These are phyloP conservation scores for Hedya salicella DNA, from an alignment of 2,888 invertebrate genomes.

Conservation along the genomic window DNA sequence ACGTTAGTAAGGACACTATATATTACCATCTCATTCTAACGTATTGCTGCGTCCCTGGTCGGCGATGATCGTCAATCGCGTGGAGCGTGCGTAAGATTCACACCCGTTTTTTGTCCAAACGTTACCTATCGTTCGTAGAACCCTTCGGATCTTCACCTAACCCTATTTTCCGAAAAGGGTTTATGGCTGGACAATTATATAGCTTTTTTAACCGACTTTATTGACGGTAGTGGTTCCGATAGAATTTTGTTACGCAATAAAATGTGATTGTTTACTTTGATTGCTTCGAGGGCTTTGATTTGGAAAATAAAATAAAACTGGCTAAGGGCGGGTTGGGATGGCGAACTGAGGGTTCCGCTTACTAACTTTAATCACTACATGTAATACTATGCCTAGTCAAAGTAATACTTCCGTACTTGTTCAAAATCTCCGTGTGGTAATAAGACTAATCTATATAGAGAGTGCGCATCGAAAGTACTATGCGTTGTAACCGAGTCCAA, in stretches of 20 bases:
- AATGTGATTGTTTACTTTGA: slow-evolving; percentile 29
- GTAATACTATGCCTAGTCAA: too few relatives aligned
- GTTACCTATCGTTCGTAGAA: background rate
- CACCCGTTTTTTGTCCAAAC: background rate
- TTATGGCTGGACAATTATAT: slow-evolving; percentile 29
- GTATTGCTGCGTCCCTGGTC: too few relatives aligned
- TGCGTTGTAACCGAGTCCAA: too few relatives aligned
- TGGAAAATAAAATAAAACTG: slow-evolving; percentile 1
- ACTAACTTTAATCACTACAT: too few relatives aligned
- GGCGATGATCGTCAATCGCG: too few relatives aligned
- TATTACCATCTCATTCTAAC: too few relatives aligned
- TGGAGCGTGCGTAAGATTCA: background rate
- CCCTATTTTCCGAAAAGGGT: slow-evolving; percentile 4
- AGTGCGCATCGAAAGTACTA: too few relatives aligned
- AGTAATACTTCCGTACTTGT: too few relatives aligned
- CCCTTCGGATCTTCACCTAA: background rate
- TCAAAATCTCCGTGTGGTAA: too few relatives aligned
- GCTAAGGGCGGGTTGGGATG: background rate
- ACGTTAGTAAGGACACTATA: too few relatives aligned
- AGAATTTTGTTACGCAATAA: slow-evolving; percentile 21
- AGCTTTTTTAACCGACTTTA: slow-evolving; percentile 6
- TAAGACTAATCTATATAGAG: too few relatives aligned
- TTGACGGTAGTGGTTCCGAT: slow-evolving; percentile 18
- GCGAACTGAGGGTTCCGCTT: background rate
- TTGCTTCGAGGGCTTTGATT: slow-evolving; percentile 20